Evolutionary conservation across 1,140 invertebrate species (phyloP).

Genomic region (Parasteatoda tepidariorum): DNA sequence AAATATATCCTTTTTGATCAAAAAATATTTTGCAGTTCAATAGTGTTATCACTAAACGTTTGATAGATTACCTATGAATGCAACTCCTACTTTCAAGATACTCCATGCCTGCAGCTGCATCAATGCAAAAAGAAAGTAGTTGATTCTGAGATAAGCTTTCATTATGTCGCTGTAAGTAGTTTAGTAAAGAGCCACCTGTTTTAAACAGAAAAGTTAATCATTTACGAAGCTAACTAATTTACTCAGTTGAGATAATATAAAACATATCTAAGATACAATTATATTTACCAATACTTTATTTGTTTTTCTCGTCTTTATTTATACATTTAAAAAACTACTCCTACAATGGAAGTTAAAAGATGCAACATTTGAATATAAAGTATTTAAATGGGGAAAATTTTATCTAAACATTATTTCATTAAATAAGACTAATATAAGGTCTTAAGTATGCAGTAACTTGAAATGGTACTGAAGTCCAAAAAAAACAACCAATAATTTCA

Average conservation of each 20-base stretch:
- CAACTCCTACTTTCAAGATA: conserved; percentile 97
- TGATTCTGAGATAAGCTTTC: conserved; percentile 72
- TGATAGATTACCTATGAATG: conserved; percentile 78
- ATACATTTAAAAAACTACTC: too few species aligned
- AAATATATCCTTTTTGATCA: neutral
- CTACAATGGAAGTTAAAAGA: too few species aligned
- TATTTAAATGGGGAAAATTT: too few species aligned
- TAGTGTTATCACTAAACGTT: neutral
- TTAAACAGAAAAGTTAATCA: conserved; percentile 58
- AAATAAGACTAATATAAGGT: too few species aligned
- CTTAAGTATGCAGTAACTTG: too few species aligned
- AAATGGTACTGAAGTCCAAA: too few species aligned
- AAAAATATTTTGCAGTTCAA: too few species aligned
- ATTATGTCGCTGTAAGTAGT: conserved; percentile 76
- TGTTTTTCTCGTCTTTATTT: too few species aligned
- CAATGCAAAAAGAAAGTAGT: conserved; percentile 85
- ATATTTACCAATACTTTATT: too few species aligned
- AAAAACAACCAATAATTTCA: too few species aligned
- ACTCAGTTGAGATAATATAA: neutral
- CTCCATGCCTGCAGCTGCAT: conserved; percentile 93
- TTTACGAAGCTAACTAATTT: neutral
- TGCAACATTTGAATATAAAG: too few species aligned
- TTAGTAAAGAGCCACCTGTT: conserved; percentile 89
- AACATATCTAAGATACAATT: neutral
- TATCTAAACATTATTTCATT: too few species aligned